A percentile compares a stretch with the other conserved stretches of the same genome.
These are phyloP conservation scores for Styela plicata DNA, from an alignment of 23 tunicate genomes.

Conservation along the genomic window DNA sequence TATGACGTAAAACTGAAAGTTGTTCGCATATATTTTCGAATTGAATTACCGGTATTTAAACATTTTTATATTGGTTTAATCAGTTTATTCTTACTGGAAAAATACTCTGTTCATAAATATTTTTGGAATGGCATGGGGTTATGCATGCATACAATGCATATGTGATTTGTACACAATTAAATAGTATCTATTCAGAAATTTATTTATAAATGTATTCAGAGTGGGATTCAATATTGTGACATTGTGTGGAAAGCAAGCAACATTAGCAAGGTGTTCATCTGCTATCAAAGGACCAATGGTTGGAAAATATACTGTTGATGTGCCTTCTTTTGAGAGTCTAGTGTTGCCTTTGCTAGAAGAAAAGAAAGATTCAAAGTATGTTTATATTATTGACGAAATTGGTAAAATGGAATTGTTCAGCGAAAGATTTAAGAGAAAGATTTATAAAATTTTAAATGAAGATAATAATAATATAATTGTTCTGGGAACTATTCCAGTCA, in stretches of 20 bases:
- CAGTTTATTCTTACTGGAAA: too few relatives aligned
- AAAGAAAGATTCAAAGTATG: background rate
- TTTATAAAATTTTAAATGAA: conserved; percentile 32
- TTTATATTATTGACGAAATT: conserved; percentile 66
- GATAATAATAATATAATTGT: background rate
- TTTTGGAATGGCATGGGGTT: too few relatives aligned
- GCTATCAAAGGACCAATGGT: conserved; percentile 42
- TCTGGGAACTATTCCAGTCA: conserved; percentile 69
- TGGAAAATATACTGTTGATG: conserved; percentile 61
- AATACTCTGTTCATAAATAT: too few relatives aligned
- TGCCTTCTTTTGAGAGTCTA: conserved; percentile 47
- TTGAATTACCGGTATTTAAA: too few relatives aligned
- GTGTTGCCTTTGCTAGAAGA: conserved; percentile 36
- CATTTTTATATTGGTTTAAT: too few relatives aligned
- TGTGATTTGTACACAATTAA: too few relatives aligned
- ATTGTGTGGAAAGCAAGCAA: conserved; percentile 37
- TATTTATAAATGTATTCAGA: too few relatives aligned
- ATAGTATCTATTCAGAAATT: too few relatives aligned
- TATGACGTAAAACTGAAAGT: too few relatives aligned
- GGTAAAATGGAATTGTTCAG: conserved; percentile 94
- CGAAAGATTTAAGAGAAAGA: conserved; percentile 44
- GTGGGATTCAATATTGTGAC: conserved; percentile 63
- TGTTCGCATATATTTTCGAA: too few relatives aligned
- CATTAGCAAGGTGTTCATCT: conserved; percentile 39
- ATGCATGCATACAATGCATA: too few relatives aligned